phyloP scores from a whole-genome alignment of 1,140 invertebrate genomes.

The Megalopta genalis region DNA sequence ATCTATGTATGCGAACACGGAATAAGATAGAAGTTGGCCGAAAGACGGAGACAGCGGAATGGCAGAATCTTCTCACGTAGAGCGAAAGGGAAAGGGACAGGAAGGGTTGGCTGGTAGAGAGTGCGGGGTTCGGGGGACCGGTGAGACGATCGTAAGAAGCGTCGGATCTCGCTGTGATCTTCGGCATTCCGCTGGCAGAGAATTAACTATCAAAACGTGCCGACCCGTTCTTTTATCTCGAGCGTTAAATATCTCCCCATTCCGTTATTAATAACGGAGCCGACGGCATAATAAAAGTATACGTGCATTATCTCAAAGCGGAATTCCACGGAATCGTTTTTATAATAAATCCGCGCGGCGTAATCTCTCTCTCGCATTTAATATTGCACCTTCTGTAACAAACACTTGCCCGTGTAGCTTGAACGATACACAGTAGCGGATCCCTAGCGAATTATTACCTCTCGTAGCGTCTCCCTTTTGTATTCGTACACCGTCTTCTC shows the following conservation, averaged over 20 bases:
- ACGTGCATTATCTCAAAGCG: conserved; percentile 43
- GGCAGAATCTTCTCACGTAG: conserved; percentile 45
- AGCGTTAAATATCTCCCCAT: conserved; percentile 50
- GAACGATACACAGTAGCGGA: neutral
- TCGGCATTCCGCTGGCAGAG: conserved; percentile 48
- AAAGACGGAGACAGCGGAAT: conserved; percentile 15
- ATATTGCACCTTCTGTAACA: conserved; percentile 12
- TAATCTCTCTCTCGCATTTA: conserved; percentile 26
- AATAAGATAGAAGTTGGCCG: conserved; percentile 2
- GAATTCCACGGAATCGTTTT: conserved; percentile 37
- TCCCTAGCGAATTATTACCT: neutral
- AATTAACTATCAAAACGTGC: conserved; percentile 62
- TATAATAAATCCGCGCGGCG: conserved; percentile 21
- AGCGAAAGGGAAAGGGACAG: conserved; percentile 3
- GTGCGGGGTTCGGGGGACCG: no score
- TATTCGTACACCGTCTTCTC: neutral
- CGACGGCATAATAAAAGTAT: conserved; percentile 30
- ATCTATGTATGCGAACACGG: neutral
- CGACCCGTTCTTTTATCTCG: conserved; percentile 48
- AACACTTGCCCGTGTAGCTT: neutral
- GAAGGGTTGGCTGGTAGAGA: neutral
- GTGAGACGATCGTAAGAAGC: conserved; percentile 38
- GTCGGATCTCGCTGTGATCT: conserved; percentile 7
- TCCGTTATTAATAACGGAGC: conserved; percentile 61
- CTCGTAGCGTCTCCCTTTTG: neutral